Conservation (phyloP, 2,113 vertebrate species). For the Datnioides undecimradiatus region DNA sequence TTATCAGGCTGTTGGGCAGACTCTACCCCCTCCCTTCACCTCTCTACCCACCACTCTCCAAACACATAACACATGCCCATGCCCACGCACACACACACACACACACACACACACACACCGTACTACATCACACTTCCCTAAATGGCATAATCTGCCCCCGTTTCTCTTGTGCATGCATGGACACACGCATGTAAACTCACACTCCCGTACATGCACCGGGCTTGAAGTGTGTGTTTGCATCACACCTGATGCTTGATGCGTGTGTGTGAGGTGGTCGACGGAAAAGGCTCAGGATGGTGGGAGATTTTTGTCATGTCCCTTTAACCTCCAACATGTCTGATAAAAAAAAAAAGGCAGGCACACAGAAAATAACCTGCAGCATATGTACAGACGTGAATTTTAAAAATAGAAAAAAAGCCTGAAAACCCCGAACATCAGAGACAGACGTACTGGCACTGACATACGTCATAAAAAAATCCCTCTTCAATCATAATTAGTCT, state of each 20-base stretch:
- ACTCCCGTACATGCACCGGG: slow-evolving; percentile 33
- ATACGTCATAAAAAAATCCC: slow-evolving; percentile 66
- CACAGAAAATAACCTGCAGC: slow-evolving; percentile 76
- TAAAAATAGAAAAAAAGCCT: slow-evolving; percentile 32
- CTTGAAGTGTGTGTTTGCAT: slow-evolving; percentile 54
- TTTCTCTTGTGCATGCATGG: not conserved
- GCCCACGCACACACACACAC: slow-evolving; percentile 9
- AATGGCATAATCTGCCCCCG: slow-evolving; percentile 55
- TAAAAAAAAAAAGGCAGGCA: slow-evolving; percentile 44
- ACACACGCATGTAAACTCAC: slow-evolving; percentile 28
- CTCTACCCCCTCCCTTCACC: slow-evolving; percentile 80
- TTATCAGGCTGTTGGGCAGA: slow-evolving; percentile 91
- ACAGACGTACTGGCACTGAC: slow-evolving; percentile 44
- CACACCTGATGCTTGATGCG: slow-evolving; percentile 60
- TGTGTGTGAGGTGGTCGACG: slow-evolving; percentile 39
- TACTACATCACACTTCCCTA: slow-evolving; percentile 48
- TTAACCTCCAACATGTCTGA: slow-evolving; percentile 77
- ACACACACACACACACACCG: not conserved
- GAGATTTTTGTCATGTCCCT: slow-evolving; percentile 68
- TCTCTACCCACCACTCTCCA: slow-evolving; percentile 65
- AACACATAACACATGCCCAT: slow-evolving; percentile 53
- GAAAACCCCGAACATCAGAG: slow-evolving; percentile 57
- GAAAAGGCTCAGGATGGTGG: slow-evolving; percentile 46
- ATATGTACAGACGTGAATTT: slow-evolving; percentile 44
- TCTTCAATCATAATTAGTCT: slow-evolving; percentile 83